Percentiles rank a stretch among this genome's conserved stretches.
Conservation (phyloP, 2,888 invertebrate species). For the Cancer borealis region DNA sequence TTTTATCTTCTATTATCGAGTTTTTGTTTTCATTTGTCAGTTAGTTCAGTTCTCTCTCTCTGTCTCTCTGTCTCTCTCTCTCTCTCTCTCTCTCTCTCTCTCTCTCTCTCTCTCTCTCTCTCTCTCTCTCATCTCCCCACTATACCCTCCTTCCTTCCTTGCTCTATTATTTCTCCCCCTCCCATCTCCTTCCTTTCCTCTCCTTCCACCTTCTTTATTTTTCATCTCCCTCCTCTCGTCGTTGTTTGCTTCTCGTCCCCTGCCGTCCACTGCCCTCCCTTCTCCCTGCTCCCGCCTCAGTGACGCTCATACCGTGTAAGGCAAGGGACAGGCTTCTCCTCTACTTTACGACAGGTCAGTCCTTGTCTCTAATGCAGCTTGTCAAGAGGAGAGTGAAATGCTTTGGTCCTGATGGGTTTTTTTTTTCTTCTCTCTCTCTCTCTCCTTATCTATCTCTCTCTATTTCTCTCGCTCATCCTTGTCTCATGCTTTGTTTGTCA, state of each 20-base stretch:
- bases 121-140: not conserved
- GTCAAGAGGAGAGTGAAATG: slow-evolving; percentile 31
- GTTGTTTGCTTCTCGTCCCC: not conserved
- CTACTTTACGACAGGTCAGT: not conserved
- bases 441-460: not conserved
- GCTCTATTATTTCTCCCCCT: not conserved
- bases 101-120: slow-evolving; percentile 6
- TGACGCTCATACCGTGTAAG: not conserved
- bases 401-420: too few relatives aligned
- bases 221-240: not conserved
- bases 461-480: slow-evolving; percentile 30
- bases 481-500: not conserved
- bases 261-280: not conserved
- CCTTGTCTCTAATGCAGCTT: slow-evolving; percentile 18
- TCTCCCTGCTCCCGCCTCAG: not conserved
- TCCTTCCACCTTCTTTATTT: not conserved
- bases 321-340: not conserved
- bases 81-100: not conserved
- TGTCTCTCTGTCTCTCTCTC: not conserved
- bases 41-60: too few relatives aligned
- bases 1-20: not conserved
- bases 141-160: not conserved
- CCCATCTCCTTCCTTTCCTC: not conserved
- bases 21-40: not conserved
- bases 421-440: too few relatives aligned